Conservation (phyloP, 2,113 vertebrate species). For the Coturnix japonica region DNA sequence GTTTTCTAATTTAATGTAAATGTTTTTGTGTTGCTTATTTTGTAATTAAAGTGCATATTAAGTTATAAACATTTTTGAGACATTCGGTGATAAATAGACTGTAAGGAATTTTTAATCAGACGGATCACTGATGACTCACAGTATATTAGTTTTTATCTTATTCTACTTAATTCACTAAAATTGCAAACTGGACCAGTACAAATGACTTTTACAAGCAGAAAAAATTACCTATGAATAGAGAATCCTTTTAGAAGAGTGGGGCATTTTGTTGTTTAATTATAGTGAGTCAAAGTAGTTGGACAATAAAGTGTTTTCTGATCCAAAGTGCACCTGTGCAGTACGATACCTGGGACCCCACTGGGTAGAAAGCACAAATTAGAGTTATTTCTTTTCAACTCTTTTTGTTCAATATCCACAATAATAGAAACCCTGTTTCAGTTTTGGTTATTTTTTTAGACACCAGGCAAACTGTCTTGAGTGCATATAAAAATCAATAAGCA, state of each 20-base stretch:
- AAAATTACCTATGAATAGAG: not conserved
- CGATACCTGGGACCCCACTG: not conserved
- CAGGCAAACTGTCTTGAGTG: not conserved
- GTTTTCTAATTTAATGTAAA: not conserved
- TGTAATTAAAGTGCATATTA: constrained; percentile 16
- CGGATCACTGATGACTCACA: not conserved
- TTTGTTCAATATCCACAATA: not conserved
- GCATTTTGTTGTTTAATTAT: not conserved
- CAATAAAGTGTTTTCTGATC: not conserved
- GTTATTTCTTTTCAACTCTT: not conserved
- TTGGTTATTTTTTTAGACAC: not conserved
- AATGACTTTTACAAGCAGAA: not conserved
- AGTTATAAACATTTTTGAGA: constrained; percentile 12
- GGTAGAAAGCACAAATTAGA: not conserved
- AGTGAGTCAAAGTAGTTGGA: not conserved
- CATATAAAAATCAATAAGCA: constrained; percentile 32
- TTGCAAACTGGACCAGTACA: not conserved
- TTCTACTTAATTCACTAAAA: constrained; percentile 16
- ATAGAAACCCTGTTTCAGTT: not conserved
- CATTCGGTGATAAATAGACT: not conserved
- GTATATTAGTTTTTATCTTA: not conserved
- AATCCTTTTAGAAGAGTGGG: not conserved
- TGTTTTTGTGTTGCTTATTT: constrained; percentile 2
- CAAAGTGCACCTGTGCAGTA: not conserved
- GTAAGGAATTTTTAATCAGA: not conserved